Evolutionary conservation across 92 coral and sea anemone species (phyloP).

Genomic region (Epizoanthus rinbou): DNA sequence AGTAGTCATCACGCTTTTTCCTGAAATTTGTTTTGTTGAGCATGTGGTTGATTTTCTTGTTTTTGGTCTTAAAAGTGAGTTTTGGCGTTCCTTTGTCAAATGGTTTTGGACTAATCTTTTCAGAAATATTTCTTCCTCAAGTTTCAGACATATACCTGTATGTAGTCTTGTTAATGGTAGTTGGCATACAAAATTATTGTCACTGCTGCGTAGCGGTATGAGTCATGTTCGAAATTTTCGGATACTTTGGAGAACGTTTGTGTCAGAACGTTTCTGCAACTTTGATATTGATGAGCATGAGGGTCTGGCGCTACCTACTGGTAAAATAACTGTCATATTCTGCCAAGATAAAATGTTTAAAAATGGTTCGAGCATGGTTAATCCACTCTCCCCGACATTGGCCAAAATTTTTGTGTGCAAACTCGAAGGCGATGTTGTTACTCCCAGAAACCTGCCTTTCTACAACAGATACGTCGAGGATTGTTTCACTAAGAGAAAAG

Average conservation of each 20-base stretch:
- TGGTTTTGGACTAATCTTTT: constrained; percentile 12
- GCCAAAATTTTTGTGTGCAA: constrained; percentile 34
- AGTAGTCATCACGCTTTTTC: neutral
- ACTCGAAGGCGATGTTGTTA: constrained; percentile 35
- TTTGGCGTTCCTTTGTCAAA: neutral
- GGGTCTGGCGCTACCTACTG: too few species aligned
- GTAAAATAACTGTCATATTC: too few species aligned
- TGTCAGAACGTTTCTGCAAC: neutral
- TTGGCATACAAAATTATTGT: constrained; percentile 2
- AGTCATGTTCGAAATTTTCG: constrained; percentile 15
- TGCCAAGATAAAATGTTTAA: too few species aligned
- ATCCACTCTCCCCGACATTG: constrained; percentile 36
- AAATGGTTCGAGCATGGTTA: constrained; percentile 46
- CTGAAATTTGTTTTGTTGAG: neutral
- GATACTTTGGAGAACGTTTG: constrained; percentile 22
- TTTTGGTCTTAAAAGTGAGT: constrained; percentile 3
- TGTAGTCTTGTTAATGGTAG: constrained; percentile 8
- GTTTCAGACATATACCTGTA: constrained; percentile 13
- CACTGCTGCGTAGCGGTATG: constrained; percentile 19
- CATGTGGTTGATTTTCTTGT: constrained; percentile 13
- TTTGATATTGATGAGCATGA: too few species aligned
- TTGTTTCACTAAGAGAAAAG: constrained; percentile 31
- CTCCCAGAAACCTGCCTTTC: constrained; percentile 2
- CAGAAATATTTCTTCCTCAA: constrained; percentile 2
- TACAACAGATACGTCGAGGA: constrained; percentile 34